These are phyloP conservation scores for Lucinisca nassula DNA, from an alignment of 2,888 invertebrate species.

Conservation along the genomic window DNA sequence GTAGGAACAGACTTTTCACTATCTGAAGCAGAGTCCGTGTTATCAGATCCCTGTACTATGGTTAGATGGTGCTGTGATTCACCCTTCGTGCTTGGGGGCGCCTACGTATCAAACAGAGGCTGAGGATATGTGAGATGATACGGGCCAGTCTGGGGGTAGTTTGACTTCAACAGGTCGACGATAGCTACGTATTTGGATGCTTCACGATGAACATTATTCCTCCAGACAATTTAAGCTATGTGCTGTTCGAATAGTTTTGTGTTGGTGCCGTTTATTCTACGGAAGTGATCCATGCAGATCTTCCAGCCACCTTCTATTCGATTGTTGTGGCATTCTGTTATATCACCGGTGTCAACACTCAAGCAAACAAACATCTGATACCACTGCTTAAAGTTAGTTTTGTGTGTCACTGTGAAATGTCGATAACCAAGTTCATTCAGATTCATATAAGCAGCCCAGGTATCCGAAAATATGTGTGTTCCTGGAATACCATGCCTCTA, in stretches of 20 bases:
- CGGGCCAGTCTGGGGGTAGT: neutral
- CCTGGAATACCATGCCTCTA: constrained; percentile 21
- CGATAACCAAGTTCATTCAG: constrained; percentile 27
- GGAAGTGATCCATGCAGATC: constrained; percentile 42
- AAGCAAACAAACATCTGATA: too few relatives aligned
- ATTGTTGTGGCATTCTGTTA: constrained; percentile 24
- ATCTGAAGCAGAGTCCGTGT: too few relatives aligned
- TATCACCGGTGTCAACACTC: constrained; percentile 25
- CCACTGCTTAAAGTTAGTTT: constrained; percentile 5
- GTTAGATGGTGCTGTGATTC: neutral
- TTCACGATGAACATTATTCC: neutral
- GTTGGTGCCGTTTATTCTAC: constrained; percentile 17
- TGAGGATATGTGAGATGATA: neutral
- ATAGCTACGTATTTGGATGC: neutral
- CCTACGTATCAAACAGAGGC: neutral
- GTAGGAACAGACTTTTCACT: too few relatives aligned
- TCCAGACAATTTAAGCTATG: constrained; percentile 25
- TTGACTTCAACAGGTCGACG: neutral
- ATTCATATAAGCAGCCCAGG: constrained; percentile 21
- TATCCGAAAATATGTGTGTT: constrained; percentile 11
- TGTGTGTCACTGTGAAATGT: constrained; percentile 19
- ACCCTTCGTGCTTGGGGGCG: neutral
- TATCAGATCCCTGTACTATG: neutral
- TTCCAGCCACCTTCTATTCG: constrained; percentile 53
- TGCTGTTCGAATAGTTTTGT: constrained; percentile 22